Conservation (phyloP, 2,888 invertebrate genomes). For the Himalopsyche japonica region DNA sequence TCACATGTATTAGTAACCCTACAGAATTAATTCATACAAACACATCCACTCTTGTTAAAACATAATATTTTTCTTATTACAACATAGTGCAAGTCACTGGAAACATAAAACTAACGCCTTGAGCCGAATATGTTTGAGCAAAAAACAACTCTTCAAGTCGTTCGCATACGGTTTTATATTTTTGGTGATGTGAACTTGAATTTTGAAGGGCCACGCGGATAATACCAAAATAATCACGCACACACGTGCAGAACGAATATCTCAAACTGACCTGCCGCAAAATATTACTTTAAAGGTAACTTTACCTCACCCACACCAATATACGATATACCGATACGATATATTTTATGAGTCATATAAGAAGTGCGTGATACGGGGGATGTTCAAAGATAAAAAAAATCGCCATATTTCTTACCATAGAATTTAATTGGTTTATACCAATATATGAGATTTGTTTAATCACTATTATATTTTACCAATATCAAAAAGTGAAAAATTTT, state of each 20-base stretch:
- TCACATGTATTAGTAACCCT: no score
- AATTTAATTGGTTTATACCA: no score
- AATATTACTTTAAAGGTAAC: neutral
- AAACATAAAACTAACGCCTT: neutral
- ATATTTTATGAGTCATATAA: no score
- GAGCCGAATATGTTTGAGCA: neutral
- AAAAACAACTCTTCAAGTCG: neutral
- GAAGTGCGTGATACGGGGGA: no score
- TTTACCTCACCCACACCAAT: neutral
- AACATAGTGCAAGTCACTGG: neutral
- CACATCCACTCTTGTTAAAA: neutral
- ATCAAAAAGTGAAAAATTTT: no score
- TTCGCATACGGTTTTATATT: neutral
- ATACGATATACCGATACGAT: neutral
- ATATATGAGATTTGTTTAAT: no score
- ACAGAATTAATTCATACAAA: neutral
- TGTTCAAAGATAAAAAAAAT: no score
- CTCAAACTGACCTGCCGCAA: neutral
- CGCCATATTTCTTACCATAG: no score
- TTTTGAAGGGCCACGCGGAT: neutral
- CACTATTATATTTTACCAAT: no score
- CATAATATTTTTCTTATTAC: neutral
- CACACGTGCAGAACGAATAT: neutral
- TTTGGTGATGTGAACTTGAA: neutral
- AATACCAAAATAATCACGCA: neutral